Conservation (phyloP, 2,113 vertebrate genomes). For the Rhineura floridana region DNA sequence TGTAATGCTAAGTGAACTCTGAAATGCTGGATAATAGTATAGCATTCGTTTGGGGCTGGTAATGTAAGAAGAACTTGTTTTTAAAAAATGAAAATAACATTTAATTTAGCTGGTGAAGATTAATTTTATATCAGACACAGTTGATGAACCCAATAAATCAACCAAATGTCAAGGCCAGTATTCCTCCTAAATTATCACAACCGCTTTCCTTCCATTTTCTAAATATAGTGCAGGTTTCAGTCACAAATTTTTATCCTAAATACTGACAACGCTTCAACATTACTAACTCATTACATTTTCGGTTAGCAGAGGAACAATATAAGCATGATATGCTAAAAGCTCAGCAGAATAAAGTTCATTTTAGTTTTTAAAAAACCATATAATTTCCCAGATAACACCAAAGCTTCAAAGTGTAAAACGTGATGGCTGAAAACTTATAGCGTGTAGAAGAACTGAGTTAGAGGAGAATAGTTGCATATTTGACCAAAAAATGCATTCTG, state of each 20-base stretch:
- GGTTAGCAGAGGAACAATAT: neutral
- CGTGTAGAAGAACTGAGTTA: constrained; percentile 44
- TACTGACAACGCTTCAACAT: neutral
- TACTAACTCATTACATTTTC: neutral
- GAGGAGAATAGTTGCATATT: constrained; percentile 49
- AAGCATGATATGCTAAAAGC: neutral
- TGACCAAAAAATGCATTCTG: neutral
- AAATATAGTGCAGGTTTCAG: neutral
- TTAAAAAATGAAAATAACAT: neutral
- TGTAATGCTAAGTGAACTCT: neutral
- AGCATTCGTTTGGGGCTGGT: neutral
- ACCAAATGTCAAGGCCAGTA: neutral
- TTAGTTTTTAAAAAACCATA: neutral
- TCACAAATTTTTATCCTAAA: neutral
- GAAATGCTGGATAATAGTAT: neutral
- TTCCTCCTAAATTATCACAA: neutral
- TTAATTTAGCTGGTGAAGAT: neutral
- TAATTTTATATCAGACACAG: neutral
- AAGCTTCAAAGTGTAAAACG: neutral
- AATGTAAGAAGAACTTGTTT: neutral
- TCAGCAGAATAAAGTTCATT: neutral
- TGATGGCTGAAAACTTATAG: constrained; percentile 39
- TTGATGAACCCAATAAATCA: neutral
- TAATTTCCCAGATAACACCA: constrained; percentile 35
- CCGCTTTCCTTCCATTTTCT: neutral